Conservation (phyloP, 2,797 vertebrate species). For the Urosaurus nigricauda region DNA sequence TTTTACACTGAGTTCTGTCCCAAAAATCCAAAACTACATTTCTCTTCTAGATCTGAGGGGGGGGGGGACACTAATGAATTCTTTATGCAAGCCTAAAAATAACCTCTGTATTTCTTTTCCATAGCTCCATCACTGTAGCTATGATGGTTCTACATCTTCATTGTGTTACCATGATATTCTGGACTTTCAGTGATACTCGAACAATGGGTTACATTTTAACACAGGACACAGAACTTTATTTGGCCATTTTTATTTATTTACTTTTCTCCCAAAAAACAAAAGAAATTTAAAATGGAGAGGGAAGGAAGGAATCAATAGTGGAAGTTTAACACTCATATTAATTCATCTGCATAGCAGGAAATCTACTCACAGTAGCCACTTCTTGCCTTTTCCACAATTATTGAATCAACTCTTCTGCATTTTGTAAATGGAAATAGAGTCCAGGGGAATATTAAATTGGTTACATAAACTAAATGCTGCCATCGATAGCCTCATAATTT, state of each 20-base stretch:
- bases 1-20: background rate
- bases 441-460: slow-evolving; percentile 8
- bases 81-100: background rate
- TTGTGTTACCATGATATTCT: background rate
- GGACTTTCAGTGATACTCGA: slow-evolving; percentile 41
- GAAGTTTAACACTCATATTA: background rate
- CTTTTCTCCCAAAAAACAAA: background rate
- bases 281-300: background rate
- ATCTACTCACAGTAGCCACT: background rate
- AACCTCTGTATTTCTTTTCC: background rate
- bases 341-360: slow-evolving; percentile 4
- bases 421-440: slow-evolving; percentile 9
- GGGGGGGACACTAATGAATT: no score
- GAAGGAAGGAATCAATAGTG: background rate
- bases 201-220: slow-evolving; percentile 71
- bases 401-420: background rate
- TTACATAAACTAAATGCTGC: slow-evolving; percentile 11
- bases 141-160: background rate
- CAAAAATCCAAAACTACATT: background rate
- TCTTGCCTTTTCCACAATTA: slow-evolving; percentile 6
- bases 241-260: background rate
- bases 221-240: slow-evolving; percentile 13
- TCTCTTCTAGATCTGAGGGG: background rate
- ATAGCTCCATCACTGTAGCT: background rate
- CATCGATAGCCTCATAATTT: background rate